Evolutionary conservation across 1,140 invertebrate species (phyloP).

Genomic region (Nylanderia fulva): DNA sequence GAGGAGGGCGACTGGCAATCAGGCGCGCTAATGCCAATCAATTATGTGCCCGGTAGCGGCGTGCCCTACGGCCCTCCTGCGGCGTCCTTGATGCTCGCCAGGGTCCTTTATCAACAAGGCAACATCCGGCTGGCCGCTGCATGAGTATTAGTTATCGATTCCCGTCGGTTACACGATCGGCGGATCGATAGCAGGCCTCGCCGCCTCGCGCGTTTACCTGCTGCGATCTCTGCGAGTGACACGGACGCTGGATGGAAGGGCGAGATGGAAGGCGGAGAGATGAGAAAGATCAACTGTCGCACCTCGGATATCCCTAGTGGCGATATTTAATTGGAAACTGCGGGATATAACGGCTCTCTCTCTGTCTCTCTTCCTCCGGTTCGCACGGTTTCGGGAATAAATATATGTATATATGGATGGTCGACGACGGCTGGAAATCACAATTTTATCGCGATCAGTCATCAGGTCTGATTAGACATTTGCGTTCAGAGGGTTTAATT

Average conservation of each 20-base stretch:
- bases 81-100: slow-evolving; percentile 54
- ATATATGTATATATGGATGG: background rate
- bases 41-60: slow-evolving; percentile 76
- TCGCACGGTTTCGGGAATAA: background rate
- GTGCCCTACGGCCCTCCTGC: slow-evolving; percentile 47
- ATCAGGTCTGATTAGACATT: background rate
- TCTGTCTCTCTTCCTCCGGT: background rate
- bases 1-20: slow-evolving; percentile 71
- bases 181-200: slow-evolving; percentile 45
- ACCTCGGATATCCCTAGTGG: slow-evolving; percentile 39
- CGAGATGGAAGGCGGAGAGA: slow-evolving; percentile 24
- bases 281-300: slow-evolving; percentile 60
- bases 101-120: slow-evolving; percentile 62
- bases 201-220: slow-evolving; percentile 42
- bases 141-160: slow-evolving; percentile 59
- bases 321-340: slow-evolving; percentile 56
- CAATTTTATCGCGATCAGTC: background rate
- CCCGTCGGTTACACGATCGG: slow-evolving; percentile 48
- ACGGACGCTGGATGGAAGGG: slow-evolving; percentile 42
- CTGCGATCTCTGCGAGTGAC: slow-evolving; percentile 58
- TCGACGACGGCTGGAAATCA: background rate
- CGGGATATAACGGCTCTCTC: slow-evolving; percentile 11
- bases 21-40: slow-evolving; percentile 81
- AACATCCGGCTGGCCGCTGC: slow-evolving; percentile 43
- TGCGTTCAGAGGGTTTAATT: no score